A percentile compares a stretch with the other conserved stretches of the same genome.
Evolutionary conservation across 2,888 invertebrate species (phyloP).

Genomic region (Quadriops clusia): DNA sequence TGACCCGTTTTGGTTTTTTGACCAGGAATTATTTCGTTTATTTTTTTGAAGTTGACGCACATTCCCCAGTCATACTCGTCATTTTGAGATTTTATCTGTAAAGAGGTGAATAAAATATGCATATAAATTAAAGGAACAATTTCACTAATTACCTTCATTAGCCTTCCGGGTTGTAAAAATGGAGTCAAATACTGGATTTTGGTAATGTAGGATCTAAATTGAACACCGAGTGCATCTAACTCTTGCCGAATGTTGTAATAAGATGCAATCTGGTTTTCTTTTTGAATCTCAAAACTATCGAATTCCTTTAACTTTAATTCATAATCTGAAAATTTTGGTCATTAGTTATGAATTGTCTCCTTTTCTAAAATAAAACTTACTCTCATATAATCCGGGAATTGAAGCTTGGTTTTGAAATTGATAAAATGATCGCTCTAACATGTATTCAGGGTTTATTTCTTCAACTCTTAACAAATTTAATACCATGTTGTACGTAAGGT

Average conservation of each 20-base stretch:
- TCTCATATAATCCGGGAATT: constrained; percentile 79
- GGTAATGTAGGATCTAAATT: constrained; percentile 70
- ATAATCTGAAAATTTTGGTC: constrained; percentile 44
- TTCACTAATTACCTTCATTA: constrained; percentile 60
- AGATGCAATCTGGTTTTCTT: constrained; percentile 63
- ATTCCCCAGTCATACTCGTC: constrained; percentile 95
- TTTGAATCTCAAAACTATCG: constrained; percentile 50
- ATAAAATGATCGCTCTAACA: constrained; percentile 95
- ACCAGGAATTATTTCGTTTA: constrained; percentile 21
- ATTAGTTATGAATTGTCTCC: background rate
- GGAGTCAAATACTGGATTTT: constrained; percentile 82
- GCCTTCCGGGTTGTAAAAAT: constrained; percentile 87
- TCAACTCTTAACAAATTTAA: constrained; percentile 91
- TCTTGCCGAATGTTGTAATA: constrained; percentile 81
- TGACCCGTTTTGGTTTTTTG: constrained; percentile 31
- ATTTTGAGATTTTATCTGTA: constrained; percentile 65
- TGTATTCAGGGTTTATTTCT: constrained; percentile 98
- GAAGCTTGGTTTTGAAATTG: constrained; percentile 98
- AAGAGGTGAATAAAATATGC: constrained; percentile 12
- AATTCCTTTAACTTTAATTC: constrained; percentile 53
- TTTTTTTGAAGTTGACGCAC: constrained; percentile 74
- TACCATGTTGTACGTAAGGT: constrained; percentile 99
- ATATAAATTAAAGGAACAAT: background rate
- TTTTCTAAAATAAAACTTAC: constrained; percentile 51
- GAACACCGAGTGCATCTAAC: constrained; percentile 57